Percentiles rank a stretch among this genome's conserved stretches.
Evolutionary conservation across 2,113 vertebrate genomes (phyloP).

Genomic region (Apistogramma diplotaenia): DNA sequence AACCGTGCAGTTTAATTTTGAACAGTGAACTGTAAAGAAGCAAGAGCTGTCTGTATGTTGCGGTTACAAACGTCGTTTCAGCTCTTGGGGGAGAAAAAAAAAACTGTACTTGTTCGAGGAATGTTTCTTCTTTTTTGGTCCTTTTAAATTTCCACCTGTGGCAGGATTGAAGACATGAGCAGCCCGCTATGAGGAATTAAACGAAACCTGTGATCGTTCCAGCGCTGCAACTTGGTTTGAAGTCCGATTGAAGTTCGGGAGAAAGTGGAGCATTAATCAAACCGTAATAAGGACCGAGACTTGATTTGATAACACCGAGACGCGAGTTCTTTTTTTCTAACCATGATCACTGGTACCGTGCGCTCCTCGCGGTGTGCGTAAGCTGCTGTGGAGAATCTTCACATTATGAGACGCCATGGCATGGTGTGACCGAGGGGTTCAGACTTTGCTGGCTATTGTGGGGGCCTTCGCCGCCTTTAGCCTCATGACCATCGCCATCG

Average conservation of each 20-base stretch:
- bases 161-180: neutral
- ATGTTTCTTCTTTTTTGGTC: neutral
- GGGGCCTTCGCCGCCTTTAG: constrained; percentile 94
- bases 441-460: constrained; percentile 87
- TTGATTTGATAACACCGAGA: neutral
- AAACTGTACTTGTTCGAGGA: neutral
- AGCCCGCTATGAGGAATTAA: neutral
- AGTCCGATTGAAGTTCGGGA: constrained; percentile 26
- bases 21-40: constrained; percentile 5
- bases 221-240: neutral
- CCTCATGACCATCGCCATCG: constrained; percentile 96
- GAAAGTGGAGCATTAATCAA: neutral
- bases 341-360: constrained; percentile 1
- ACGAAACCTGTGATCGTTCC: neutral
- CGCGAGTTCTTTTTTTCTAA: neutral
- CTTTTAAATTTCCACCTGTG: constrained; percentile 34
- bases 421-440: constrained; percentile 92
- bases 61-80: neutral
- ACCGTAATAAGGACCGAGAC: neutral
- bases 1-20: constrained; percentile 29
- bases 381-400: constrained; percentile 26
- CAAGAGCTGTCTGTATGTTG: neutral
- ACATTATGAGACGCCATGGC: constrained; percentile 80
- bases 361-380: constrained; percentile 39
- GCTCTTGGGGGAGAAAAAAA: neutral